Conservation (phyloP, 2,797 vertebrate genomes). For the Urocyon cinereoargenteus region DNA sequence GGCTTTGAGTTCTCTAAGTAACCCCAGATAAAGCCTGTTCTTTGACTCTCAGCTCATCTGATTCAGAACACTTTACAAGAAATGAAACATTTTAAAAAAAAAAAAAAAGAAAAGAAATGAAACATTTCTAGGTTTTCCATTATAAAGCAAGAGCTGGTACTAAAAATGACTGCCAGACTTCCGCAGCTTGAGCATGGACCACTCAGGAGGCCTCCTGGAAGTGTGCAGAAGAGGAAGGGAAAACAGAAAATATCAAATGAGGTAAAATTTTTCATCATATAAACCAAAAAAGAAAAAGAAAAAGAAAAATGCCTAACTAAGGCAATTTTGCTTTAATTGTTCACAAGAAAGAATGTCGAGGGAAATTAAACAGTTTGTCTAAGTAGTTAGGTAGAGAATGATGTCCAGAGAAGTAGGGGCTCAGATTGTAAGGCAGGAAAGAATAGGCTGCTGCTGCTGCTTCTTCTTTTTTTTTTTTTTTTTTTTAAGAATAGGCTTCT, state of each 20-base stretch:
- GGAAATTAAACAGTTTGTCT: neutral
- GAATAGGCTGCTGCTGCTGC: neutral
- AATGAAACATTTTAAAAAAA: neutral
- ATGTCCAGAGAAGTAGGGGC: neutral
- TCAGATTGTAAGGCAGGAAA: neutral
- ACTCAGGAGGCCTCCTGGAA: neutral
- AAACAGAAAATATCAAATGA: neutral
- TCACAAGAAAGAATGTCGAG: neutral
- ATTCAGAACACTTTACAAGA: neutral
- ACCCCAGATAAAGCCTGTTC: neutral
- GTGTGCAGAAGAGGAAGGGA: neutral
- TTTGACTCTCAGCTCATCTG: neutral
- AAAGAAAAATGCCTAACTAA: neutral
- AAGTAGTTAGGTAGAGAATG: neutral
- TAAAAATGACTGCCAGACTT: neutral
- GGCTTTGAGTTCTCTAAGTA: neutral
- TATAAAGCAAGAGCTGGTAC: neutral
- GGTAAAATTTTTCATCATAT: neutral
- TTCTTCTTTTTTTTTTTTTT: too few relatives aligned
- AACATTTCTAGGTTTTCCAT: neutral
- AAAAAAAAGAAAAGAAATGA: too few relatives aligned
- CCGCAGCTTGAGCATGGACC: neutral
- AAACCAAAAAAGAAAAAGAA: neutral
- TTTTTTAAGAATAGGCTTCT: neutral
- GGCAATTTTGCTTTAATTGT: neutral